Percentiles rank a stretch among this genome's conserved stretches.
Conservation (phyloP, 2,888 invertebrate genomes). For the Rhagonycha fulva region DNA sequence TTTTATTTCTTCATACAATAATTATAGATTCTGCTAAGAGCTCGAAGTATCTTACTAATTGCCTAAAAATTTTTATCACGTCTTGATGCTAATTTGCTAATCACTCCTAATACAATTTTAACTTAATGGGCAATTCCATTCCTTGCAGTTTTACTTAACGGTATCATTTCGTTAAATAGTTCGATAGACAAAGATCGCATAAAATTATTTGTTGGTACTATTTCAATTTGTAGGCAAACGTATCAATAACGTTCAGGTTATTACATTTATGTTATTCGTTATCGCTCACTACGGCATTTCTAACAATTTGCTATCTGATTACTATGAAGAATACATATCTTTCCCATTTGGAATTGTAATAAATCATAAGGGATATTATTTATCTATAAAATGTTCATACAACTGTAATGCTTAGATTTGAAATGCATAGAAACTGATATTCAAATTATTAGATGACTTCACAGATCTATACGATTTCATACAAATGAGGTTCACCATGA, state of each 20-base stretch:
- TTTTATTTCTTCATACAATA: neutral
- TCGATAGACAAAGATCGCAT: neutral
- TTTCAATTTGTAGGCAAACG: neutral
- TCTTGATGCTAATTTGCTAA: neutral
- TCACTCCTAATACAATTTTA: neutral
- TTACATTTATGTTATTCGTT: neutral
- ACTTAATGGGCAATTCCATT: neutral
- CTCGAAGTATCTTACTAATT: neutral
- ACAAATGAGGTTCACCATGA: neutral
- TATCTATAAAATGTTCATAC: neutral
- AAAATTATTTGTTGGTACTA: neutral
- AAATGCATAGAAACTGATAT: neutral
- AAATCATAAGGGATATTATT: neutral
- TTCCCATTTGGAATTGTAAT: neutral
- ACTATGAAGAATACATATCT: neutral
- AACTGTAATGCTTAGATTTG: neutral
- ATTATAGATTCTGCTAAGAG: neutral
- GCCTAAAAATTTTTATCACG: neutral
- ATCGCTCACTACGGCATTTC: neutral
- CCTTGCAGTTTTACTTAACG: neutral
- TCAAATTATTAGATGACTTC: neutral
- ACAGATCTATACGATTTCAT: conserved; percentile 1
- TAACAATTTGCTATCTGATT: neutral
- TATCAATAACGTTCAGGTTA: neutral
- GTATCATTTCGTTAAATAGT: neutral